Base-by-base conservation (phyloP, 2,888 invertebrate genomes). In the Pyrrhia umbra region DNA sequence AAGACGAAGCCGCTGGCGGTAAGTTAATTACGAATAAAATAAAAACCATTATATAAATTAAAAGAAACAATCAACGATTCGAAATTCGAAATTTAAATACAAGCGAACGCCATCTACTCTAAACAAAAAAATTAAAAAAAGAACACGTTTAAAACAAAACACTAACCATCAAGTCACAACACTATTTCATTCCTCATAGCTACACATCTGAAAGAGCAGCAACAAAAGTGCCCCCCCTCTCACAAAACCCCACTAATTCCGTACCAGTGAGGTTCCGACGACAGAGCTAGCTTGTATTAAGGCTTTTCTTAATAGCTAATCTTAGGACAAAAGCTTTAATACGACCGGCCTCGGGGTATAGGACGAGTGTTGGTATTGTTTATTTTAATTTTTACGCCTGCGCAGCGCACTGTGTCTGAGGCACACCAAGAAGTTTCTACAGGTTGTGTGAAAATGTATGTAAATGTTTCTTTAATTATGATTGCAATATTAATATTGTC, bases 301-400 rank as follows among this genome's bases (percentile, higher is more conserved):
- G 63, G 65, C 87, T 87, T 92, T 93, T 92, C 92, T 94, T 93
- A 91, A 91, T 88, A 92, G 92, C 93, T 94, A 94, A 94, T 94
- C 94, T 94, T 91, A 94, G 91, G 89, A 94, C 94, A 94, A 94
- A 94, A 90, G 94, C 88, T 87, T 92, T 92, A 93, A 92, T 93
- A 90, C 88, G 81, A 75, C 78, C 77, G 90, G 93, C 91, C 80
- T 81, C 80, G 90, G 86, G 93, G 91, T 92, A 88, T 94, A 88
- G 94, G 93, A 87, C 93, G 93, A 87, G 83, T 87, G 89, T 88
- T 84, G 84, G 87, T 85, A 88, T 94, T 94, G 94, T 94, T 93
- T 94, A 91, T 94, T 94, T 94, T 92, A 94, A 92, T 94, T 93
- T 94, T 94, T 92, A 88, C 91, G 92, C 91, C 86, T 89, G 88